These are phyloP conservation scores for Oreochromis tanganicae DNA, from an alignment of 2,113 vertebrate genomes.

Conservation along the genomic window DNA sequence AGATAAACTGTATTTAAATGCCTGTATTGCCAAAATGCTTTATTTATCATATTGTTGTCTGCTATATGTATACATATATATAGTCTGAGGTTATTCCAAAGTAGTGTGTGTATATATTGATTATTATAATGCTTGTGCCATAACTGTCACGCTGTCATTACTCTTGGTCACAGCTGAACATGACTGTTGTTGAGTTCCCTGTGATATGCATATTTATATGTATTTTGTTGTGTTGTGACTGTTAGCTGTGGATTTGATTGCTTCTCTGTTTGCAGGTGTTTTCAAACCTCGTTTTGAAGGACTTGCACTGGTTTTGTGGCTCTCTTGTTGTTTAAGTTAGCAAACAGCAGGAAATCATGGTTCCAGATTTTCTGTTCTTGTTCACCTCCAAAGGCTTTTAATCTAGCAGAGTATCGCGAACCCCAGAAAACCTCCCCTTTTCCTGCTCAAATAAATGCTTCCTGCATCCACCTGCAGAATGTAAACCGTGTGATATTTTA, in stretches of 20 bases:
- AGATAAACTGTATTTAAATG: constrained; percentile 22
- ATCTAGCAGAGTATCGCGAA: not conserved
- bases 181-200: not conserved
- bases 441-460: constrained; percentile 37
- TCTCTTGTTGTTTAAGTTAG: not conserved
- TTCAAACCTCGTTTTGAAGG: not conserved
- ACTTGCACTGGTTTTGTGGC: not conserved
- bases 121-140: constrained; percentile 7
- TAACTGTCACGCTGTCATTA: constrained; percentile 8
- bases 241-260: not conserved
- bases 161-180: constrained; percentile 1
- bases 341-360: not conserved
- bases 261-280: not conserved
- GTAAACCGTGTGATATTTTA: not conserved
- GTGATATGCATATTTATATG: not conserved
- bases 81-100: not conserved
- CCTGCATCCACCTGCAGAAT: constrained; percentile 13
- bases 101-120: not conserved
- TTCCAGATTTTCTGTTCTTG: not conserved
- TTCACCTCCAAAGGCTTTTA: not conserved
- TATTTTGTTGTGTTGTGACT: not conserved
- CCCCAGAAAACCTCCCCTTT: not conserved
- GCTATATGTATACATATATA: not conserved
- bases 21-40: constrained; percentile 14
- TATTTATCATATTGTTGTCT: not conserved